These are phyloP conservation scores for Aquatica leii DNA, from an alignment of 2,888 invertebrate genomes.

Conservation along the genomic window DNA sequence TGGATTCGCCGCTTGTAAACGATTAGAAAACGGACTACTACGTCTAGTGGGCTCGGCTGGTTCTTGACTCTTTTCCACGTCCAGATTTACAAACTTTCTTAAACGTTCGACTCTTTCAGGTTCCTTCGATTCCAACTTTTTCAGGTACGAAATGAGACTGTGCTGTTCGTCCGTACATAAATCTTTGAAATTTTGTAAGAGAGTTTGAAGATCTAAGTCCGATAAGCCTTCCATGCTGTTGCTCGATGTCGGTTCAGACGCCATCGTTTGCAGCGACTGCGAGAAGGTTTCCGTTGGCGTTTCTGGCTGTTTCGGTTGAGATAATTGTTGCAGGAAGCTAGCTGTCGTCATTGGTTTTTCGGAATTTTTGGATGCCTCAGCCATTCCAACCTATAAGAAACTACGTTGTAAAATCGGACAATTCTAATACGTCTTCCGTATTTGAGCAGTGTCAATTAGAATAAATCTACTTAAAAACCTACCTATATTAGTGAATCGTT, in stretches of 20 bases:
- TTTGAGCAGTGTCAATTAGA: no score
- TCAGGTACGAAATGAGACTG: slow-evolving; percentile 80
- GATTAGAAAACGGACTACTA: slow-evolving; percentile 63
- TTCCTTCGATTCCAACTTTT: slow-evolving; percentile 80
- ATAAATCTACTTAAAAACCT: no score
- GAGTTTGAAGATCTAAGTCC: slow-evolving; percentile 80
- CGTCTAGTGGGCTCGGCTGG: slow-evolving; percentile 18
- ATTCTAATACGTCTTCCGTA: not conserved
- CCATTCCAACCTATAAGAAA: slow-evolving; percentile 67
- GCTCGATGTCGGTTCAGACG: slow-evolving; percentile 35
- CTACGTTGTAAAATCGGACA: not conserved
- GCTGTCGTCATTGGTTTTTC: slow-evolving; percentile 64
- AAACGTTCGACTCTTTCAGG: slow-evolving; percentile 80
- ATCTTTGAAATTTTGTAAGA: slow-evolving; percentile 83
- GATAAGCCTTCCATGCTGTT: slow-evolving; percentile 75
- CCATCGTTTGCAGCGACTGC: slow-evolving; percentile 26
- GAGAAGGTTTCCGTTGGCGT: not conserved
- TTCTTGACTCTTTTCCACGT: slow-evolving; percentile 43
- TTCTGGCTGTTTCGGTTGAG: slow-evolving; percentile 35
- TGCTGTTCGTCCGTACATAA: slow-evolving; percentile 83
- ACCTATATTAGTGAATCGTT: no score
- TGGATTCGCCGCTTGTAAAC: slow-evolving; percentile 61
- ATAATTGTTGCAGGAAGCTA: slow-evolving; percentile 59
- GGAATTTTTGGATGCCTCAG: slow-evolving; percentile 66
- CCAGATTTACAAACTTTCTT: slow-evolving; percentile 77